Percentiles rank a stretch among this genome's conserved stretches.
Conservation (phyloP, 2,113 vertebrate genomes). For the Pluvianellus socialis region DNA sequence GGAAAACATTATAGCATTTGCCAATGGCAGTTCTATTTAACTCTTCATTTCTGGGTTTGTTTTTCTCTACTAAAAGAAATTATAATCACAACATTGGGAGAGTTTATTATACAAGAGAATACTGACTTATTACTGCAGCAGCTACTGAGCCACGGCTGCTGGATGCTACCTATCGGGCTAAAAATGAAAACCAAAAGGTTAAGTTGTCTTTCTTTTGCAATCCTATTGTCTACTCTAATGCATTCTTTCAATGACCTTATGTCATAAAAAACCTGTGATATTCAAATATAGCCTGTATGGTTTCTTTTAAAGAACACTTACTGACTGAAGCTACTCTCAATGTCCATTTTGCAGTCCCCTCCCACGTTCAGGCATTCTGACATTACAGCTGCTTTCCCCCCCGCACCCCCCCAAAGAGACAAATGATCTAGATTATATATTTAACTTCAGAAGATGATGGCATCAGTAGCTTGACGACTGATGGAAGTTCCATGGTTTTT, state of each 20-base stretch:
- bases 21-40: conserved; percentile 78
- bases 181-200: not conserved
- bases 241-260: not conserved
- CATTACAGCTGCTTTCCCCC: not conserved
- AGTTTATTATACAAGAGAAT: not conserved
- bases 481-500: not conserved
- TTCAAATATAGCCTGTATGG: not conserved
- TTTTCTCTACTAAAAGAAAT: conserved; percentile 39
- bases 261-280: not conserved
- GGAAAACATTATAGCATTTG: conserved; percentile 66
- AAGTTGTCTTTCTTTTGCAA: not conserved
- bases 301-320: not conserved
- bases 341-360: not conserved
- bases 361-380: not conserved
- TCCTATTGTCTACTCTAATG: not conserved
- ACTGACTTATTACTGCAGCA: not conserved
- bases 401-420: not conserved
- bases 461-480: not conserved
- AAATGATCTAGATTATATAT: not conserved
- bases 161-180: not conserved
- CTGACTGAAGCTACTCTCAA: not conserved
- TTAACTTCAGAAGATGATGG: conserved; percentile 7
- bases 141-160: not conserved
- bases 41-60: conserved; percentile 64
- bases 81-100: not conserved